Evolutionary conservation across 2,888 invertebrate species (phyloP).

Genomic region (Drosophila maculinotata): DNA sequence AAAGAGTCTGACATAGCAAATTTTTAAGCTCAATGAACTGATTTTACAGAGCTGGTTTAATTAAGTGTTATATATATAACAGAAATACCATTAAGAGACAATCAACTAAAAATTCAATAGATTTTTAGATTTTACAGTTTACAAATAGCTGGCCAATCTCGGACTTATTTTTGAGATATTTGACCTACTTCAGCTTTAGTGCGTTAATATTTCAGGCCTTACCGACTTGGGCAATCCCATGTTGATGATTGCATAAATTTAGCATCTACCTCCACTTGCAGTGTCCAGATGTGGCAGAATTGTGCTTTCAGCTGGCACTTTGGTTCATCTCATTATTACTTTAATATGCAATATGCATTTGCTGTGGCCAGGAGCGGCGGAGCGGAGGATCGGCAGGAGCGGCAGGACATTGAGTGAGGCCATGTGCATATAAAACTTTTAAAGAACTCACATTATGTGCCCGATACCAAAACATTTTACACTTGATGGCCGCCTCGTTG

Average conservation of each 20-base stretch:
- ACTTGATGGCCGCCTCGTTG: slow-evolving; percentile 56
- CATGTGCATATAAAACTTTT: slow-evolving; percentile 72
- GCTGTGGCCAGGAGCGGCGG: not conserved
- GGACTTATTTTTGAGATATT: not conserved
- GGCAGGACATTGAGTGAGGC: slow-evolving; percentile 16
- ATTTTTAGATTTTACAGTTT: too few species aligned
- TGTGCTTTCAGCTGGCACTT: slow-evolving; percentile 47
- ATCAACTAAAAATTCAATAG: too few species aligned
- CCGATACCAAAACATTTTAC: slow-evolving; percentile 60
- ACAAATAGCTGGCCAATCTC: too few species aligned
- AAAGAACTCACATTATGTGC: slow-evolving; percentile 76
- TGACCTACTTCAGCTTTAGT: slow-evolving; percentile 7
- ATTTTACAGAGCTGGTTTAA: too few species aligned
- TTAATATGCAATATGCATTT: slow-evolving; percentile 54
- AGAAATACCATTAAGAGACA: too few species aligned
- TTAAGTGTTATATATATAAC: too few species aligned
- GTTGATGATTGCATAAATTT: slow-evolving; percentile 48
- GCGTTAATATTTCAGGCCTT: not conserved
- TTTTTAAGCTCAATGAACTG: too few species aligned
- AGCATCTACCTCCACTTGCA: slow-evolving; percentile 27
- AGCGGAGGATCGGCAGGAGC: not conserved
- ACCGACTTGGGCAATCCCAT: not conserved
- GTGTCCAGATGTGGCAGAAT: slow-evolving; percentile 44
- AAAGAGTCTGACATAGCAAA: not conserved
- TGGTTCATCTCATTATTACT: slow-evolving; percentile 63